Percentiles rank a stretch among this genome's conserved stretches.
Evolutionary conservation across 2,888 invertebrate species (phyloP).

Genomic region (Notocelia uddmanniana): DNA sequence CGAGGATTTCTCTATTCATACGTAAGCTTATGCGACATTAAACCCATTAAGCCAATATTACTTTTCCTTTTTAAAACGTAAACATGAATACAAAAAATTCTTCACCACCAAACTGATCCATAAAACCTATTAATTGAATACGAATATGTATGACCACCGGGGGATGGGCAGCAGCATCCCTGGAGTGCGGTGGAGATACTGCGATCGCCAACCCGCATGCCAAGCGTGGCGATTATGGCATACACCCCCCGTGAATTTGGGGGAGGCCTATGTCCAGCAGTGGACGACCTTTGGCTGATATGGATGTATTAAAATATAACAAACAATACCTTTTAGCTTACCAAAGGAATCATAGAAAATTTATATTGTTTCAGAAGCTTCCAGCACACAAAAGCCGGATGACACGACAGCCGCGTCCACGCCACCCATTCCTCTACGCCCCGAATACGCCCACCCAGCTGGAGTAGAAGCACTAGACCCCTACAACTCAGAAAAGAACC

Average conservation of each 20-base stretch:
- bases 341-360: background rate
- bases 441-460: conserved; percentile 81
- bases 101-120: background rate
- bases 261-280: too few species aligned
- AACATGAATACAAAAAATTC: background rate
- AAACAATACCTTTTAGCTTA: background rate
- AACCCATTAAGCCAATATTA: background rate
- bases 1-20: background rate
- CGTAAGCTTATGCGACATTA: background rate
- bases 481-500: conserved; percentile 79
- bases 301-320: too few species aligned
- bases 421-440: conserved; percentile 74
- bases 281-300: too few species aligned
- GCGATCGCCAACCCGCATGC: too few species aligned
- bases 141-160: too few species aligned
- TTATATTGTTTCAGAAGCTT: conserved; percentile 72
- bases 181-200: too few species aligned
- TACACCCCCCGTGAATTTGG: too few species aligned
- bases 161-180: too few species aligned
- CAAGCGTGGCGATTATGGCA: too few species aligned
- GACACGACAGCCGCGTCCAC: conserved; percentile 68
- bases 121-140: background rate
- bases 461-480: conserved; percentile 81
- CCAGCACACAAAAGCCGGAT: conserved; percentile 72
- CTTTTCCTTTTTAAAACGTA: background rate